Conservation (phyloP, 2,113 vertebrate species). For the Asarcornis scutulata region DNA sequence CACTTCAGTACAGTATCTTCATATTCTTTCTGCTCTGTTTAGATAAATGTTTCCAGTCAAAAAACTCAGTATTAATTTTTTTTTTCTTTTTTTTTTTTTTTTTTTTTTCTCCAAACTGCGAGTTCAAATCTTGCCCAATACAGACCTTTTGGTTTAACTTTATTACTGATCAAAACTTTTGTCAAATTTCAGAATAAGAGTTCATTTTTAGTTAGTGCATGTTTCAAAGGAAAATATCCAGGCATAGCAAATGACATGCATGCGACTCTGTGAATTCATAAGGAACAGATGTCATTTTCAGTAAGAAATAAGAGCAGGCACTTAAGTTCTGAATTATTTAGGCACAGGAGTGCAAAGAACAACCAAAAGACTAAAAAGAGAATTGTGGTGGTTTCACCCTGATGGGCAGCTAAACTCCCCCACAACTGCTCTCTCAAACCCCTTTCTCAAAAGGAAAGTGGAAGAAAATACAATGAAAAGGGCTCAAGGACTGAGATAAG, state of each 20-base stretch:
- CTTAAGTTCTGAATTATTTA: slow-evolving; percentile 39
- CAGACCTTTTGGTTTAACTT: background rate
- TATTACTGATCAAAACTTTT: background rate
- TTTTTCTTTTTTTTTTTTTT: background rate
- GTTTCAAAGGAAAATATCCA: slow-evolving; percentile 22
- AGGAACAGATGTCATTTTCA: slow-evolving; percentile 42
- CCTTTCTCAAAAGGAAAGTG: too few species aligned
- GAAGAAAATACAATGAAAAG: too few species aligned
- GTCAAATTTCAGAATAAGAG: slow-evolving; percentile 9
- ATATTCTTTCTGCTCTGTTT: background rate
- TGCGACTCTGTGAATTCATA: background rate
- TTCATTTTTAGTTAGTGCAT: background rate
- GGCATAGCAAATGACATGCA: background rate
- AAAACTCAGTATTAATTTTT: background rate
- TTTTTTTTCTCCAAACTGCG: background rate
- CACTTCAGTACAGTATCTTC: background rate
- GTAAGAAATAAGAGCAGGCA: background rate
- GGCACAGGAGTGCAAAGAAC: background rate
- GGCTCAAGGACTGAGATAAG: too few species aligned
- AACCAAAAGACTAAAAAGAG: background rate
- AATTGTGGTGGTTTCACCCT: too few species aligned
- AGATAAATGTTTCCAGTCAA: background rate
- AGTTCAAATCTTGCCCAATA: background rate
- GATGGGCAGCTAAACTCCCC: too few species aligned
- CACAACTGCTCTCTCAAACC: too few species aligned